phyloP scores from a whole-genome alignment of 1,140 invertebrate genomes.

The Lepidurus couesii region DNA sequence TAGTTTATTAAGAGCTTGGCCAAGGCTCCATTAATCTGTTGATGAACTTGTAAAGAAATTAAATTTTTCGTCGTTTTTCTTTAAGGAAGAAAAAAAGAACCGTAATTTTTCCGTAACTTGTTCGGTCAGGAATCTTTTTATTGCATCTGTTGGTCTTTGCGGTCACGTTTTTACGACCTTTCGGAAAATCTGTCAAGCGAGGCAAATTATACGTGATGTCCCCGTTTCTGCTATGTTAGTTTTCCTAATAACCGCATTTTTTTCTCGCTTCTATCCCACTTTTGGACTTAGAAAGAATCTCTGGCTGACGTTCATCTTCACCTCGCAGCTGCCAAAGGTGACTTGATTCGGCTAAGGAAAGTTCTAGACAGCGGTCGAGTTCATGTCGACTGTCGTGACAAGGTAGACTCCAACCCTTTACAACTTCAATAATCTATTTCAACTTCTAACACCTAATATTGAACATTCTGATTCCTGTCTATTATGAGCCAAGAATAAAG shows the following conservation, averaged over 20 bases:
- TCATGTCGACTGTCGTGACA: constrained; percentile 86
- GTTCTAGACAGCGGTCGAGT: constrained; percentile 86
- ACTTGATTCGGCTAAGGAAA: constrained; percentile 63
- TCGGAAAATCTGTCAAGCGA: too few species aligned
- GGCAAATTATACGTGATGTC: not conserved
- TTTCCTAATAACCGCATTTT: not conserved
- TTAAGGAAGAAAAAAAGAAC: not conserved
- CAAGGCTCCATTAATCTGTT: not conserved
- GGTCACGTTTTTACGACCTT: too few species aligned
- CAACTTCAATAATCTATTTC: not conserved
- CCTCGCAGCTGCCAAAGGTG: constrained; percentile 75
- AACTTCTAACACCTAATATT: too few species aligned
- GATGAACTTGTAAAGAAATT: not conserved
- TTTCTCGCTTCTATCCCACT: not conserved
- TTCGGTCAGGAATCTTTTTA: too few species aligned
- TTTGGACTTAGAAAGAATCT: constrained; percentile 71
- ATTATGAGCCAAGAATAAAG: too few species aligned
- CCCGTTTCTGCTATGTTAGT: not conserved
- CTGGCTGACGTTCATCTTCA: constrained; percentile 84
- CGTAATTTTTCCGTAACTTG: not conserved
- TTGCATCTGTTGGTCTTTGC: too few species aligned
- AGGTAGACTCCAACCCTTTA: constrained; percentile 55
- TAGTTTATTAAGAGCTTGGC: not conserved
- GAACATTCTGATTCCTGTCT: too few species aligned
- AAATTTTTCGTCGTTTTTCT: too few species aligned